Base-by-base conservation (phyloP, 2,797 vertebrate species). In the Thunnus albacares region DNA sequence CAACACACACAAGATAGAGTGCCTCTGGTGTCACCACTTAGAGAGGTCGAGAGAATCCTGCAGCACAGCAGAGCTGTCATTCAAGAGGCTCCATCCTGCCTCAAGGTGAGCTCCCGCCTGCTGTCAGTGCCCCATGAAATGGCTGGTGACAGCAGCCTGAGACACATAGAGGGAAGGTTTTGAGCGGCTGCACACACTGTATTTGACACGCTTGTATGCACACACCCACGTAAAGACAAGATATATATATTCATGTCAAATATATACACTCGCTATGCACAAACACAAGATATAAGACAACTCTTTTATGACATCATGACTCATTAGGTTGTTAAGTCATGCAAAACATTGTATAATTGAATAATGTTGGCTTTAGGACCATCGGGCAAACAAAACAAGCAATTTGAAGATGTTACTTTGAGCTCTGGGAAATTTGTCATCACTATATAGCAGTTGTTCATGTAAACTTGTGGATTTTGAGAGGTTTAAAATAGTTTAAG, bases 81-180 rank as follows among this genome's bases (percentile, higher is more conserved):
- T 95, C 93, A 93, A 81, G 83, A 87, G 92, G 70, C 91, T 90
- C 87, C 59, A 13, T 87, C 78, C 82, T 74, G 90, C 92, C 91
- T 93, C 91, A 92, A 95, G 93, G 94, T 94, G 91, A 95, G 90
- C 87, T 86, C 82, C 87, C 45, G 85, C 88, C 86, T 80, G 84
- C 77, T 81, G 84, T 91, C 89, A 79, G 87, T 57, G 73, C 81
- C 75, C 83, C 77, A 56, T 83, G 84, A 89, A 93, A 92, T 70
- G 75, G 67, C 72, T 82, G 82, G 73, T 86, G 91, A 94, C 92
- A 91, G 89, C 86, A 86, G 80, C 78, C 63, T 1, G 67, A 80
- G 85, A 86, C 72, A 67, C 12, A 53, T 6, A 38, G 71, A 87
- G 64, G 60, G 33, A 83, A 30, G 38, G 63, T 75, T 61, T 83